phyloP scores from a whole-genome alignment of 2,797 vertebrate genomes.

The Pseudochirops corinnae region DNA sequence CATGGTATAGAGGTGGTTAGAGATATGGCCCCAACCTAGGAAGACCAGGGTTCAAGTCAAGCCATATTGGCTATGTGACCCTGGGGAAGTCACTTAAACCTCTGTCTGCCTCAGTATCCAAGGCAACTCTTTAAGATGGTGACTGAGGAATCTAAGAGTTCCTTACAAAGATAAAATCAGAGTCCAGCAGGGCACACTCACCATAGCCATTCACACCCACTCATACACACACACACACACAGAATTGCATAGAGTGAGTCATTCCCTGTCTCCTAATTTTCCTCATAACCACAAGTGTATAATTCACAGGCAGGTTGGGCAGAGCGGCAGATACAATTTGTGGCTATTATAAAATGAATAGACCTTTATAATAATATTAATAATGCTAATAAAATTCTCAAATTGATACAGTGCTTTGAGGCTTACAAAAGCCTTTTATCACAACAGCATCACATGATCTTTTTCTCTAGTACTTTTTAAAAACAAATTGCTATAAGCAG shows the following conservation, averaged over 20 bases:
- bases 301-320: not conserved
- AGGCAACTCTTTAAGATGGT: not conserved
- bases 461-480: not conserved
- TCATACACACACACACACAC: no score
- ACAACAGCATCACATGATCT: not conserved
- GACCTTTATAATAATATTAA: not conserved
- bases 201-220: not conserved
- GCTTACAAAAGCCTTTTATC: not conserved
- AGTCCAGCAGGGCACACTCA: not conserved
- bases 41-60: not conserved
- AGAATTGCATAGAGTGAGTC: not conserved
- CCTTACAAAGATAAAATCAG: not conserved
- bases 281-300: not conserved
- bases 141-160: not conserved
- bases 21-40: not conserved
- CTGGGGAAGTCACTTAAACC: not conserved
- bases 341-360: not conserved
- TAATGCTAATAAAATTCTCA: not conserved
- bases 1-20: not conserved
- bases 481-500: not conserved
- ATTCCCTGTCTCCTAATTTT: not conserved
- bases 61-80: not conserved
- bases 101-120: not conserved
- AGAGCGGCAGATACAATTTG: not conserved
- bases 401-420: not conserved